These are phyloP conservation scores for Dolichoris vasculosae DNA, from an alignment of 1,140 invertebrate species.

Conservation along the genomic window DNA sequence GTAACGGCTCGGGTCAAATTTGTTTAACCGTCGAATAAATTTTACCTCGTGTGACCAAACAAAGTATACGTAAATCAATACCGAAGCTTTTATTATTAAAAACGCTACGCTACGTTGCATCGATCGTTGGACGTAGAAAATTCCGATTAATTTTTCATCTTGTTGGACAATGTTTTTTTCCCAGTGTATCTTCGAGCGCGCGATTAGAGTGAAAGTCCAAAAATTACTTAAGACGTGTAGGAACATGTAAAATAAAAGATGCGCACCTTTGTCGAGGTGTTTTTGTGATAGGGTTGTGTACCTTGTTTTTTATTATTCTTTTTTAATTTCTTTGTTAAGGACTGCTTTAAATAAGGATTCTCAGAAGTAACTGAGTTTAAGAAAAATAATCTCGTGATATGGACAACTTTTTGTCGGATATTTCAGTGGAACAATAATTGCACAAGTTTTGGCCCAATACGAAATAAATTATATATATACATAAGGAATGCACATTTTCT, in stretches of 20 bases:
- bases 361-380: conserved; percentile 24
- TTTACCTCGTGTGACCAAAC: background rate
- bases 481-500: conserved; percentile 16
- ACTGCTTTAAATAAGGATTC: conserved; percentile 27
- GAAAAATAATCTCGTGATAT: conserved; percentile 46
- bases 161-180: background rate
- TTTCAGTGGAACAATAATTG: conserved; percentile 30
- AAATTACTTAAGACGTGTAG: conserved; percentile 16
- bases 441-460: conserved; percentile 27
- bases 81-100: background rate
- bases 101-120: background rate
- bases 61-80: conserved; percentile 1
- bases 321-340: background rate
- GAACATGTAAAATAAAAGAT: conserved; percentile 10
- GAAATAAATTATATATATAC: conserved; percentile 16
- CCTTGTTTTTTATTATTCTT: conserved; percentile 33
- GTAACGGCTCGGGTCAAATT: background rate
- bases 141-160: background rate
- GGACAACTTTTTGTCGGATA: conserved; percentile 5
- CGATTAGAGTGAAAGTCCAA: conserved; percentile 22
- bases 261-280: conserved; percentile 27
- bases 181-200: conserved; percentile 10
- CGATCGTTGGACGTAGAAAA: background rate
- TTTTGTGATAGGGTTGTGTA: conserved; percentile 46
- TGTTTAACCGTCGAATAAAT: background rate